A percentile compares a stretch with the other conserved stretches of the same genome.
These are phyloP conservation scores for Drosophila truncata DNA, from an alignment of 1,140 invertebrate genomes.

Conservation along the genomic window DNA sequence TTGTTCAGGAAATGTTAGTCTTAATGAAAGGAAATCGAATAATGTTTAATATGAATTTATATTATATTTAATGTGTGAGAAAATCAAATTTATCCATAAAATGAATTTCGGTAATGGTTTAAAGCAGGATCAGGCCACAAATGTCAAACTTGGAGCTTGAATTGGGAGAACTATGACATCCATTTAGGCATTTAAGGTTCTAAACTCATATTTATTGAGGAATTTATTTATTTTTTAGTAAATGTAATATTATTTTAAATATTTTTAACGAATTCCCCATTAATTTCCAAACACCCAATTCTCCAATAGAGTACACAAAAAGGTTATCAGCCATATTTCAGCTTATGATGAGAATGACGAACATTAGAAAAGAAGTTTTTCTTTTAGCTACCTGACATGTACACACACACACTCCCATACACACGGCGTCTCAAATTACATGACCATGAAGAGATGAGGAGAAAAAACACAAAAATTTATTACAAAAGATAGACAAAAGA, in stretches of 20 bases:
- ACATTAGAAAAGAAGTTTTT: slow-evolving; percentile 61
- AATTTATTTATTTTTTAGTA: background rate
- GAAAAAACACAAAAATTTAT: slow-evolving; percentile 56
- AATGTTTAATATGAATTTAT: background rate
- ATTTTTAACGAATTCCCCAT: background rate
- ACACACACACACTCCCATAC: slow-evolving; percentile 21
- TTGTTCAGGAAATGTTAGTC: background rate
- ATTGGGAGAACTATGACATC: background rate
- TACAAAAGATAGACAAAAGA: slow-evolving; percentile 79
- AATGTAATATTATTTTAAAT: background rate
- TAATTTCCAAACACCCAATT: background rate
- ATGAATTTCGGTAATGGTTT: background rate
- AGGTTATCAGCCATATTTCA: slow-evolving; percentile 67
- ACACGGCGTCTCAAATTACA: slow-evolving; percentile 64
- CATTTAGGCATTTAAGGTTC: too few relatives aligned
- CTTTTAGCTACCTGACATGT: slow-evolving; percentile 47
- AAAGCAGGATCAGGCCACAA: background rate
- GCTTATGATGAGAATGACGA: slow-evolving; percentile 64
- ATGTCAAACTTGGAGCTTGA: background rate
- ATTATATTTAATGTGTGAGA: background rate
- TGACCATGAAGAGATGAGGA: slow-evolving; percentile 35
- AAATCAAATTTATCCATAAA: background rate
- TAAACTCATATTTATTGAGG: background rate
- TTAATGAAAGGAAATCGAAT: background rate
- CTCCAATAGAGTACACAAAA: slow-evolving; percentile 19